Conservation (phyloP, 2,113 vertebrate genomes). For the Lasiurus borealis region DNA sequence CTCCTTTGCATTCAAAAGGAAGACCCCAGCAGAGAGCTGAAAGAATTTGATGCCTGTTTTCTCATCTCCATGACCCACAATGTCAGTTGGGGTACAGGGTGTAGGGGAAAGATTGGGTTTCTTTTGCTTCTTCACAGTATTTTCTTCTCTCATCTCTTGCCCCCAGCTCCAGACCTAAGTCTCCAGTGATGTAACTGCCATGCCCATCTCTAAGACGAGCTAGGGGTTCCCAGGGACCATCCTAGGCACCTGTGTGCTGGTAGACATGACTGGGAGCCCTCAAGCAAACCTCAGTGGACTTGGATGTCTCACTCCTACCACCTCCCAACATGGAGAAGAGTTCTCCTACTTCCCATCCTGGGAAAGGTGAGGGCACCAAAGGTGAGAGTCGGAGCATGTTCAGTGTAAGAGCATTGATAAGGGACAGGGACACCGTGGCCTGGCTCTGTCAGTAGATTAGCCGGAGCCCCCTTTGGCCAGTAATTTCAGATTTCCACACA, state of each 20-base stretch:
- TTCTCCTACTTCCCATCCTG: not conserved
- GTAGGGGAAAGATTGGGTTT: rapidly evolving
- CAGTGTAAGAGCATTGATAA: not conserved
- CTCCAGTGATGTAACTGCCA: not conserved
- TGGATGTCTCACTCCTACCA: too few relatives aligned
- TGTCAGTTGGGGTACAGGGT: not conserved
- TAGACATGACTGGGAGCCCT: not conserved
- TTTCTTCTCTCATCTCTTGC: not conserved
- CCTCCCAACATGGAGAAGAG: not conserved
- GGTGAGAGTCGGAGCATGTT: not conserved
- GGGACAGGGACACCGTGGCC: rapidly evolving
- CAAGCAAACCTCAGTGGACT: not conserved
- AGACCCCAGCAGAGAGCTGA: not conserved
- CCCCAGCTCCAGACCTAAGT: not conserved
- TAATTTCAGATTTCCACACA: not conserved
- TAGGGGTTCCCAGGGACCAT: not conserved
- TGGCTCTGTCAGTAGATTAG: not conserved
- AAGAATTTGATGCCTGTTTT: not conserved
- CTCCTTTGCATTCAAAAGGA: conserved; percentile 78
- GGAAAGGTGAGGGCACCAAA: not conserved
- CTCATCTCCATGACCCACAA: conserved; percentile 24
- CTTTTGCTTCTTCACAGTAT: not conserved
- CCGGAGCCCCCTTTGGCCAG: not conserved
- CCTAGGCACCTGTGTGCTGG: not conserved
- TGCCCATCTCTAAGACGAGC: not conserved